Evolutionary conservation across 2,888 invertebrate genomes (phyloP).

Genomic region (Polietes domitor): DNA sequence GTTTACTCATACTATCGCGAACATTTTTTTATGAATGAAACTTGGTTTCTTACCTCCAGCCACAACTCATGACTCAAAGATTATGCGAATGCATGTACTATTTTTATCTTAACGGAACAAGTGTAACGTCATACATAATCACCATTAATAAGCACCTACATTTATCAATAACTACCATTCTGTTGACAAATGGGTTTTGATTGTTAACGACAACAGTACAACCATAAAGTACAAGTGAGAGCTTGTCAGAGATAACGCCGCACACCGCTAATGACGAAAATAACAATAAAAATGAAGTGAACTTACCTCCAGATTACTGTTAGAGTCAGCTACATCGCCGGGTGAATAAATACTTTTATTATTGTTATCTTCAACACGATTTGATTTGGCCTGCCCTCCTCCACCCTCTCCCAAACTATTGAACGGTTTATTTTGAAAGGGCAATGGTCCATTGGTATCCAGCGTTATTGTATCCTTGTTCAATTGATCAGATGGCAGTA

Average conservation of each 20-base stretch:
- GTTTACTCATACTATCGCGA: too few relatives aligned
- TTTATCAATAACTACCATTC: too few relatives aligned
- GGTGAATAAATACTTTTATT: neutral
- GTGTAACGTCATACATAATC: too few relatives aligned
- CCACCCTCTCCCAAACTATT: conserved; percentile 30
- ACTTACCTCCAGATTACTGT: conserved; percentile 9
- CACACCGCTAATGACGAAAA: neutral
- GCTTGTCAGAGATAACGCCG: neutral
- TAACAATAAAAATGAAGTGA: neutral
- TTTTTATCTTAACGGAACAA: too few relatives aligned
- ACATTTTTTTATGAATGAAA: too few relatives aligned
- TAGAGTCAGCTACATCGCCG: neutral
- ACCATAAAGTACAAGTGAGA: too few relatives aligned
- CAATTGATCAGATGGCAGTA: conserved; percentile 81
- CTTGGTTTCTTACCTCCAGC: too few relatives aligned
- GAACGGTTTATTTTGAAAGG: neutral
- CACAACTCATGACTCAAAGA: too few relatives aligned
- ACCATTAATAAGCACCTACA: too few relatives aligned
- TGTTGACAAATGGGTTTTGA: too few relatives aligned
- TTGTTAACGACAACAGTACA: too few relatives aligned
- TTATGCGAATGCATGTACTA: too few relatives aligned
- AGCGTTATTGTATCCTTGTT: conserved; percentile 35
- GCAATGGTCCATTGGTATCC: conserved; percentile 17
- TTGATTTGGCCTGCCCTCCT: neutral
- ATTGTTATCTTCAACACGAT: neutral